Evolutionary conservation across 2,888 invertebrate genomes (phyloP).

Genomic region (Drosophila infuscata): DNA sequence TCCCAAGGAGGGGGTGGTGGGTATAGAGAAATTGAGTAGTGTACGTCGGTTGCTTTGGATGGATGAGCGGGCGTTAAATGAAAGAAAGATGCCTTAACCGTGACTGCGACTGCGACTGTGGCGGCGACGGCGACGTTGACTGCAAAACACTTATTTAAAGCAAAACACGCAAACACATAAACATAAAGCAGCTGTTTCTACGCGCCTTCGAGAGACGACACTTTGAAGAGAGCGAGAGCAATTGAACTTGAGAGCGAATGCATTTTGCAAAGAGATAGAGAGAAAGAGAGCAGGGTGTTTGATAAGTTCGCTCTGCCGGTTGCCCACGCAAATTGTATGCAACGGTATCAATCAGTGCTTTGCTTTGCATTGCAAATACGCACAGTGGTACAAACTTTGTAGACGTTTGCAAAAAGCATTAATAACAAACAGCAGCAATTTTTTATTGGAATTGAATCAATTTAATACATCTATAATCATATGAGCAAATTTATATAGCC

Average conservation of each 20-base stretch:
- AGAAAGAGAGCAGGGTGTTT: conserved; percentile 20
- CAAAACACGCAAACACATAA: conserved; percentile 76
- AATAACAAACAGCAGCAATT: not conserved
- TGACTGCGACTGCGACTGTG: conserved; percentile 7
- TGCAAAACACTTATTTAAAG: conserved; percentile 29
- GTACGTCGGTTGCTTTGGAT: conserved; percentile 42
- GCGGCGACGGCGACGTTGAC: conserved; percentile 13
- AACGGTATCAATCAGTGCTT: conserved; percentile 49
- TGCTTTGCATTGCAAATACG: conserved; percentile 43
- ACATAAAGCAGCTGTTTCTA: conserved; percentile 78
- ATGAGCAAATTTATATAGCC: not conserved
- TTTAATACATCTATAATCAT: not conserved
- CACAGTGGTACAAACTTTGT: conserved; percentile 21
- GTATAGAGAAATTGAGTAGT: conserved; percentile 43
- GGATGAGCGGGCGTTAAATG: conserved; percentile 16
- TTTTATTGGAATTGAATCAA: not conserved
- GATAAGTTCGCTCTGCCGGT: conserved; percentile 43
- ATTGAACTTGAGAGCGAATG: conserved; percentile 1
- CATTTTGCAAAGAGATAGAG: not conserved
- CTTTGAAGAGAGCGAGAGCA: conserved; percentile 16
- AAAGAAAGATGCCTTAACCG: conserved; percentile 27
- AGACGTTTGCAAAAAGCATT: not conserved
- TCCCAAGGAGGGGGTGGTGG: not conserved
- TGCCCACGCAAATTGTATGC: conserved; percentile 42
- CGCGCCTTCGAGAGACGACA: conserved; percentile 43